Conservation (phyloP, 2,113 vertebrate species). For the Melanocharis versteri region DNA sequence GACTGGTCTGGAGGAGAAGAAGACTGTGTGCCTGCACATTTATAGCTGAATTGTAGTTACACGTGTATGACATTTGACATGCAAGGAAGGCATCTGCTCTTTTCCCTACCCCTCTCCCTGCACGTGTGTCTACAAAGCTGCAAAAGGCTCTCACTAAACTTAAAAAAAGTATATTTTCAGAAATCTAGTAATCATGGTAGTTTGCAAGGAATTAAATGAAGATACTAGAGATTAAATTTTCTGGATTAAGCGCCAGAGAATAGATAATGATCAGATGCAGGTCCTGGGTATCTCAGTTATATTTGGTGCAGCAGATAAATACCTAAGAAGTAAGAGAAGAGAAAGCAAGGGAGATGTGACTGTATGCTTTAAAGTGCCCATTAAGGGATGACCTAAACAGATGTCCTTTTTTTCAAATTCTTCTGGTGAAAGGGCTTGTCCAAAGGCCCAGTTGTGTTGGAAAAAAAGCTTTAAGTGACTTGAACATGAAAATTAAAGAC, state of each 20-base stretch:
- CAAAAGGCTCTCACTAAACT: neutral
- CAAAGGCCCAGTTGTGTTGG: neutral
- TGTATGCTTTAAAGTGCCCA: neutral
- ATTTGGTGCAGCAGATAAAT: neutral
- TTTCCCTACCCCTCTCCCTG: neutral
- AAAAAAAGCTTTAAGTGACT: neutral
- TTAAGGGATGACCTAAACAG: neutral
- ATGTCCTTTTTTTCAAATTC: neutral
- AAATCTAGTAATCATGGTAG: neutral
- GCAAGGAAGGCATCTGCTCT: neutral
- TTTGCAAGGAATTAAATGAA: neutral
- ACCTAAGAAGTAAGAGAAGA: neutral
- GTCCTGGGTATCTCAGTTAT: neutral
- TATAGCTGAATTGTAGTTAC: neutral
- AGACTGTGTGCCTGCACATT: neutral
- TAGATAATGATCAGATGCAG: neutral
- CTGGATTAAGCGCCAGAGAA: neutral
- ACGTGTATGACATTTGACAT: neutral
- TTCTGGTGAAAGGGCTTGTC: neutral
- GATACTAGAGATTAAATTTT: neutral
- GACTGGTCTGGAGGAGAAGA: neutral
- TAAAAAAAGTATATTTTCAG: neutral
- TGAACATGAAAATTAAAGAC: neutral
- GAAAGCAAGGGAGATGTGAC: neutral
- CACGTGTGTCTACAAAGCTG: neutral